Percentiles rank a stretch among this genome's conserved stretches.
These are phyloP conservation scores for Coreius guichenoti DNA, from an alignment of 2,797 vertebrate species.

Conservation along the genomic window DNA sequence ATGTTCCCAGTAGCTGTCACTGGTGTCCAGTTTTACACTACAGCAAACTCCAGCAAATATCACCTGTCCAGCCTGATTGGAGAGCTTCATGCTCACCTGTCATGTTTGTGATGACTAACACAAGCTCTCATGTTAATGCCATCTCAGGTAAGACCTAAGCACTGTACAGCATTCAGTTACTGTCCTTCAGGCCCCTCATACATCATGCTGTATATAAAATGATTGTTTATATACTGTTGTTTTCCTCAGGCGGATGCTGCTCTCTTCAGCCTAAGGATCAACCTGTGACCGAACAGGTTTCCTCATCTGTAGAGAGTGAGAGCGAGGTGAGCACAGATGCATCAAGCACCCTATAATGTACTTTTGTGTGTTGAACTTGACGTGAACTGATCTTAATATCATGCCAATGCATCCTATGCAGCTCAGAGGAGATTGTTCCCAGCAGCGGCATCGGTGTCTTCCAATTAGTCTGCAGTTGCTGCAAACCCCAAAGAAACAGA, in stretches of 20 bases:
- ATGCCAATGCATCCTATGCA: not conserved
- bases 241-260: constrained; percentile 4
- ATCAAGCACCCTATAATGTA: not conserved
- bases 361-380: not conserved
- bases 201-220: not conserved
- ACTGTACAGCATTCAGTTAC: not conserved
- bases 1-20: not conserved
- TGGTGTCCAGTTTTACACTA: not conserved
- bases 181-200: not conserved
- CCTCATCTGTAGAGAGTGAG: not conserved
- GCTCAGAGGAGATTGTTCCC: not conserved
- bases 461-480: not conserved
- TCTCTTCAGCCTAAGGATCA: not conserved
- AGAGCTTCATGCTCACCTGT: constrained; percentile 16
- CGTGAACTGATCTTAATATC: not conserved
- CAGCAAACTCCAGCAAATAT: not conserved
- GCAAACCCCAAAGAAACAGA: not conserved
- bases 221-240: not conserved
- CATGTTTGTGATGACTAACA: not conserved
- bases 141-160: constrained; percentile 14
- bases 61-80: constrained; percentile 12
- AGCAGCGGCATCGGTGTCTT: not conserved
- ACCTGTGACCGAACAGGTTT: not conserved
- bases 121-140: not conserved
- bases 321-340: not conserved